phyloP scores from a whole-genome alignment of 92 coral and sea anemone genomes.

The Epizoanthus scotinus region DNA sequence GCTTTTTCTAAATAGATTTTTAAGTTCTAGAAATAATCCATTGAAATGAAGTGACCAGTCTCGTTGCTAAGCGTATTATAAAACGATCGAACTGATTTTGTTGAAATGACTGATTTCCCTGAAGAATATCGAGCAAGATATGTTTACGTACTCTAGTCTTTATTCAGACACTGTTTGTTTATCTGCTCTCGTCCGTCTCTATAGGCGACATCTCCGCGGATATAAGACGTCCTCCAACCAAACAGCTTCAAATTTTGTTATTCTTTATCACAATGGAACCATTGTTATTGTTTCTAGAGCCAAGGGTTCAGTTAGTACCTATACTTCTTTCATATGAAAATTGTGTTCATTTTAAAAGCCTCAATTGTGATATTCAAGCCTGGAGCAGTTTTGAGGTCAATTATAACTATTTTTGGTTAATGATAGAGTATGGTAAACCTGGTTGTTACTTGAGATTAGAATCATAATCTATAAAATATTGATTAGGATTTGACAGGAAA shows the following conservation, averaged over 20 bases:
- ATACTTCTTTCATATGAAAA: not conserved
- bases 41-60: no score
- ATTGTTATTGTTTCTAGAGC: not conserved
- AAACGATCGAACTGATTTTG: no score
- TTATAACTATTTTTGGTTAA: not conserved
- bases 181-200: not conserved
- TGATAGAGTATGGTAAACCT: constrained; percentile 1
- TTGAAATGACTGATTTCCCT: not conserved
- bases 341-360: not conserved
- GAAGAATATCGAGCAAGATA: not conserved
- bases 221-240: not conserved
- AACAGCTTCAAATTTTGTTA: not conserved
- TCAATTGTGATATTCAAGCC: not conserved
- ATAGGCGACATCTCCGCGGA: not conserved
- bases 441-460: constrained; percentile 13
- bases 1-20: no score
- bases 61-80: no score
- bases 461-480: constrained; percentile 28
- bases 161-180: not conserved
- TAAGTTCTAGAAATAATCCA: no score
- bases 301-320: not conserved
- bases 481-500: constrained; percentile 16
- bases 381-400: not conserved
- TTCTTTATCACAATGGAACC: not conserved
- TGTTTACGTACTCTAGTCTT: no score